phyloP scores from a whole-genome alignment of 2,113 vertebrate genomes.

The Dolichotis patagonum region DNA sequence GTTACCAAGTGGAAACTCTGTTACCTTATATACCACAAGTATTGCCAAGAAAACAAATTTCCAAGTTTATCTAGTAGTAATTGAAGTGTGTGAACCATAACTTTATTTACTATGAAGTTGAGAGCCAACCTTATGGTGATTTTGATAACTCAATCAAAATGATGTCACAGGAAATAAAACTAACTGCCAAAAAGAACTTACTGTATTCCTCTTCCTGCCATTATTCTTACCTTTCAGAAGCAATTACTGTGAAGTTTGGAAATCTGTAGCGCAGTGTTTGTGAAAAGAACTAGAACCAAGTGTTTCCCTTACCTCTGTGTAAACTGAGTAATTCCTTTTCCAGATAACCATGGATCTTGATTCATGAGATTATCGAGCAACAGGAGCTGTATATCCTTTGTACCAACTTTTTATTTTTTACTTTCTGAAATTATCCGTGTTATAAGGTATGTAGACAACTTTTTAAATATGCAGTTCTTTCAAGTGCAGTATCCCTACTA shows the following conservation, averaged over 20 bases:
- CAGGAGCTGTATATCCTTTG: background rate
- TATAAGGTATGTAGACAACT: background rate
- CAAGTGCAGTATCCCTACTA: background rate
- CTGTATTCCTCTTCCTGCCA: background rate
- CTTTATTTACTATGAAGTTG: constrained; percentile 21
- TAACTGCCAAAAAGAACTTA: background rate
- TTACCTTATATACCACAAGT: background rate
- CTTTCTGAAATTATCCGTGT: background rate
- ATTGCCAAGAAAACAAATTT: constrained; percentile 30
- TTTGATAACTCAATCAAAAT: constrained; percentile 5
- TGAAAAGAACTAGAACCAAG: constrained; percentile 56
- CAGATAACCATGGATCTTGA: background rate
- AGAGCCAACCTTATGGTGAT: background rate
- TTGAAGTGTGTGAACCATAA: background rate
- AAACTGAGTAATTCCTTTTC: background rate
- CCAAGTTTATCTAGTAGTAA: background rate
- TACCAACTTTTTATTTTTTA: background rate
- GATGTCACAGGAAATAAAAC: background rate
- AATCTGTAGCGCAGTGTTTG: background rate
- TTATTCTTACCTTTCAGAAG: constrained; percentile 1
- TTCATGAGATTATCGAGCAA: background rate
- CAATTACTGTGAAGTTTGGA: background rate
- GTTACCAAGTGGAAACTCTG: background rate
- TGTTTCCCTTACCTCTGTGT: background rate
- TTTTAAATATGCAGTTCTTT: background rate